phyloP scores from a whole-genome alignment of 1,140 invertebrate genomes.

The Drosophila simulans region DNA sequence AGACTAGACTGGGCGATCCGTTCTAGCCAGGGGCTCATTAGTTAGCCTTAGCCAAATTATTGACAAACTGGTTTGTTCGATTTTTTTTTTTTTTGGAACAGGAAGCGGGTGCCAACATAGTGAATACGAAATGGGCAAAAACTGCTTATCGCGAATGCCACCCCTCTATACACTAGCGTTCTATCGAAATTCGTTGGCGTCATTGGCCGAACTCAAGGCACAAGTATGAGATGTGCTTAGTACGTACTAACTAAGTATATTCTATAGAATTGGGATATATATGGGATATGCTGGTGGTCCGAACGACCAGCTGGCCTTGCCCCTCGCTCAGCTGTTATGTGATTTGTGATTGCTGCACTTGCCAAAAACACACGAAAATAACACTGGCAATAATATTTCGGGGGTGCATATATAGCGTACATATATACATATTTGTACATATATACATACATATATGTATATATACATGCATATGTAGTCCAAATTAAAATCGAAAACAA shows the following conservation, averaged over 20 bases:
- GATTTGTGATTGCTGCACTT: conserved; percentile 55
- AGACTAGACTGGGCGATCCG: background rate
- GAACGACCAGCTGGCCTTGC: conserved; percentile 66
- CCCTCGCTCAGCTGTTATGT: conserved; percentile 76
- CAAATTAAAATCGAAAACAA: conserved; percentile 5
- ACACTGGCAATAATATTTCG: conserved; percentile 2
- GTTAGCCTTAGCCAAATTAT: conserved; percentile 11
- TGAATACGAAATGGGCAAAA: conserved; percentile 47
- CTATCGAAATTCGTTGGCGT: conserved; percentile 31
- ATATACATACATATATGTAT: background rate
- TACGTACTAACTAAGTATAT: conserved; percentile 4
- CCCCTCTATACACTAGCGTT: background rate
- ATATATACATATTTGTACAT: background rate
- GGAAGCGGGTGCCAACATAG: conserved; percentile 30
- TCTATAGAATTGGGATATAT: conserved; percentile 22
- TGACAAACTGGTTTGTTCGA: conserved; percentile 26
- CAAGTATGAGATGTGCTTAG: conserved; percentile 6
- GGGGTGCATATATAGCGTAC: background rate
- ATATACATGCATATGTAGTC: background rate
- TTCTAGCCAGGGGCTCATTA: conserved; percentile 3
- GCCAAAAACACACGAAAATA: conserved; percentile 49
- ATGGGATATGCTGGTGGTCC: background rate
- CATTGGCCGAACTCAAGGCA: conserved; percentile 69
- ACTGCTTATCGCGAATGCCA: background rate
- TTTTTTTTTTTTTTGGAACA: conserved; percentile 15